Base-by-base conservation (phyloP, 2,113 vertebrate genomes). In the Osmerus mordax region DNA sequence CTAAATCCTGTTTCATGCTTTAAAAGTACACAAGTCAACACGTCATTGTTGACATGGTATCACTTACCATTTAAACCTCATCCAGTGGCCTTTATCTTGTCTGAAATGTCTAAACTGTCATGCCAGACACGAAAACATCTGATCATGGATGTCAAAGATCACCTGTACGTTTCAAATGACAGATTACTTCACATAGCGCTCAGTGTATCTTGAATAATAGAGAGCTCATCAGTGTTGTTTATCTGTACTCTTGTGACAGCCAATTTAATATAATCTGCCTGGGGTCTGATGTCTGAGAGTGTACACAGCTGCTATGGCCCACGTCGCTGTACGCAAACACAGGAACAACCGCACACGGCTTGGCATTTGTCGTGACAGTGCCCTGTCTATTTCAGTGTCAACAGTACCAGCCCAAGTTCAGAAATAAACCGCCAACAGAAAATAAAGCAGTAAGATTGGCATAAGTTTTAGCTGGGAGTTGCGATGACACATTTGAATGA, bases 261-360 rank as follows among this genome's bases (percentile, higher is more conserved):
- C 56, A 62, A 69, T 74, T 76, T 55, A 65, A 69, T 74, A 76
- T 55, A 67, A 72, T 58, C 66, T 41, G 75, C 82, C 69, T 36
- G 69, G 73, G 71, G 78, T 80, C 81, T 72, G 68, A 58, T 60
- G 51, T 72, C 71, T 63, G 25, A 54, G 67, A 84, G 91, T 92
- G 81, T 87, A 85, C 89, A 89, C 91, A 91, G 89, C 91, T 92
- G 90, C 83, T 78, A 66, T 64, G 73, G 36, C 29, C 52, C 71
- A 80, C 74, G 72, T 84, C 73, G 73, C 75, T 78, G 69, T 83
- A 77, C 62, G 86, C 87, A 91, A 89, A 82, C 84, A 89, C 69
- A 80, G 85, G 71, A 83, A 85, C 84, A 84, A 74, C 58, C 69
- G 51, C 28, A 11, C 67, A 76, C 64, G 71, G 67, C 29, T 73